Percentiles rank a stretch among this genome's conserved stretches.
phyloP scores from a whole-genome alignment of 2,888 invertebrate genomes.

The Nephrotoma flavescens region DNA sequence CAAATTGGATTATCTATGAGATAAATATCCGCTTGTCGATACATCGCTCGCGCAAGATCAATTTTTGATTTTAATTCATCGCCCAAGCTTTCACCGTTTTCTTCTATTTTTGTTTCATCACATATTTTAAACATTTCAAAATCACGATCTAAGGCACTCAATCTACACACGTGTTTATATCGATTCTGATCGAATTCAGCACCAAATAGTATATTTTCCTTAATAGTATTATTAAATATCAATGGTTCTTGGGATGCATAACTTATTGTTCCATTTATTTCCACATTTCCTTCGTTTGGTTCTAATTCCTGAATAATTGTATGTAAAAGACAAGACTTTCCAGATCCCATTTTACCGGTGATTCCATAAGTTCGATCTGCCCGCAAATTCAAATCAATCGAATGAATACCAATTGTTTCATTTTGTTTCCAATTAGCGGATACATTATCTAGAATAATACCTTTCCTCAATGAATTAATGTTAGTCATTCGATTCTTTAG shows the following conservation, averaged over 20 bases:
- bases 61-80: conserved; percentile 56
- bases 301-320: conserved; percentile 53
- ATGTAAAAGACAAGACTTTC: conserved; percentile 50
- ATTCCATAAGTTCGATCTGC: conserved; percentile 33
- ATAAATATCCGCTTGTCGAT: conserved; percentile 49
- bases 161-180: conserved; percentile 28
- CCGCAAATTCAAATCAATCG: conserved; percentile 9
- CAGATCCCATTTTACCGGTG: conserved; percentile 51
- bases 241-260: conserved; percentile 53
- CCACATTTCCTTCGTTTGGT: conserved; percentile 32
- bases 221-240: conserved; percentile 43
- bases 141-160: conserved; percentile 42
- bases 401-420: conserved; percentile 3
- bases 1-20: conserved; percentile 54
- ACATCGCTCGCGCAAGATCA: conserved; percentile 50
- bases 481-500: background rate
- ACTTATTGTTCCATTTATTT: conserved; percentile 35
- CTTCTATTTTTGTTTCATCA: conserved; percentile 34
- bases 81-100: conserved; percentile 35
- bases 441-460: background rate
- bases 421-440: conserved; percentile 6
- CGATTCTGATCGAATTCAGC: conserved; percentile 35
- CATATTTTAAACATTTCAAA: conserved; percentile 39
- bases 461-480: background rate
- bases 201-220: conserved; percentile 54